A percentile compares a stretch with the other conserved stretches of the same genome.
Evolutionary conservation across 2,113 vertebrate species (phyloP).

Genomic region (Nothobranchius kuhntae): DNA sequence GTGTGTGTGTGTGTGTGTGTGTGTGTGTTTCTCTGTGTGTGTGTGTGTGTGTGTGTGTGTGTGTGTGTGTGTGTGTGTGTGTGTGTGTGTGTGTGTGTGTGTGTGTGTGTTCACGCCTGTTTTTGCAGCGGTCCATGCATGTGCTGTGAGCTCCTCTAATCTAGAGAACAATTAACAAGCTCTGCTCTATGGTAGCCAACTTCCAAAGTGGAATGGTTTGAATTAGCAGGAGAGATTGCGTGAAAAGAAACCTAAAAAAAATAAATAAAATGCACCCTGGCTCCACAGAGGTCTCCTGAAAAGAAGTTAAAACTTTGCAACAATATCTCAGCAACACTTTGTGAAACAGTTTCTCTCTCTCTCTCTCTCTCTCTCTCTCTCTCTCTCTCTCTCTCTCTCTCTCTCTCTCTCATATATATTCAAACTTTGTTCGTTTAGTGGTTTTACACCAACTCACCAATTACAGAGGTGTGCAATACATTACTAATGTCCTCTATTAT

Average conservation of each 20-base stretch:
- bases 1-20: neutral
- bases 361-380: too few relatives aligned
- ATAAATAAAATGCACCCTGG: slow-evolving; percentile 47
- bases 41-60: neutral
- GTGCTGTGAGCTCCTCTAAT: slow-evolving; percentile 44
- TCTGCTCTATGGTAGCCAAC: slow-evolving; percentile 63
- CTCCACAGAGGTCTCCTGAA: slow-evolving; percentile 60
- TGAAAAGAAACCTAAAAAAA: slow-evolving; percentile 58
- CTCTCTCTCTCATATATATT: neutral
- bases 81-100: neutral
- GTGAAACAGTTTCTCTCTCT: neutral
- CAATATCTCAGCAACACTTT: too few relatives aligned
- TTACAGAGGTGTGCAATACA: neutral
- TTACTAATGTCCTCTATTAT: neutral
- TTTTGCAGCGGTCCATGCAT: slow-evolving; percentile 33
- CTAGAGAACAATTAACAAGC: slow-evolving; percentile 58
- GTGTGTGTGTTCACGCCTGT: neutral
- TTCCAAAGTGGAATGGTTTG: slow-evolving; percentile 70
- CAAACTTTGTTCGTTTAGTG: too few relatives aligned
- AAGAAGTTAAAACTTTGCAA: slow-evolving; percentile 33
- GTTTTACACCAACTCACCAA: neutral
- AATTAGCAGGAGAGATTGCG: slow-evolving; percentile 69
- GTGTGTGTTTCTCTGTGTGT: neutral
- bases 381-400: neutral
- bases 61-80: too few relatives aligned